phyloP scores from a whole-genome alignment of 2,113 vertebrate genomes.

The Hystrix cristata region DNA sequence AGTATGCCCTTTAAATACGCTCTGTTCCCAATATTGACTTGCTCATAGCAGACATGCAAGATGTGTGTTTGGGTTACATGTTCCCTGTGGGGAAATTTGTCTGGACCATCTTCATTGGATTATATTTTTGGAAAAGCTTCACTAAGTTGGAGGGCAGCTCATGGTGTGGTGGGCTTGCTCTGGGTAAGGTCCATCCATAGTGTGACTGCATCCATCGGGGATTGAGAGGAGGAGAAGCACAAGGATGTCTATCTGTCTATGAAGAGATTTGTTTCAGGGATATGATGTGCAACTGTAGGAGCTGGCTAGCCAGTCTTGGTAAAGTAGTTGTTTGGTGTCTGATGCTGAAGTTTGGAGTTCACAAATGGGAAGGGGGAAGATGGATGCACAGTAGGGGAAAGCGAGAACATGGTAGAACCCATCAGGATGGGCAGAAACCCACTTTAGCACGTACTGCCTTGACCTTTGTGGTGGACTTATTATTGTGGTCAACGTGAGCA shows the following conservation, averaged over 20 bases:
- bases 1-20: not conserved
- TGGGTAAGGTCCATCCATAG: not conserved
- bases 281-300: not conserved
- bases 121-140: constrained; percentile 15
- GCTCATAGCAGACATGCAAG: not conserved
- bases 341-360: not conserved
- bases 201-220: not conserved
- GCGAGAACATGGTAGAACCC: not conserved
- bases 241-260: not conserved
- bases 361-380: not conserved
- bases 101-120: not conserved
- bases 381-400: not conserved
- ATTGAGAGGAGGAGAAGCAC: not conserved
- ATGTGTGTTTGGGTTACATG: not conserved
- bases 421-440: not conserved
- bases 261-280: constrained; percentile 26
- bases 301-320: not conserved
- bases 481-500: too few species aligned
- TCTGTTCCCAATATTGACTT: not conserved
- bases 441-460: not conserved
- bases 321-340: not conserved
- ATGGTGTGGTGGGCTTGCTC: not conserved
- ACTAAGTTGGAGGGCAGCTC: not conserved
- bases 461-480: not conserved
- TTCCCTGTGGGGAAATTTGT: constrained; percentile 9